Percentiles rank a stretch among this genome's conserved stretches.
Evolutionary conservation across 1,140 invertebrate genomes (phyloP).

Genomic region (Bombus superbus): DNA sequence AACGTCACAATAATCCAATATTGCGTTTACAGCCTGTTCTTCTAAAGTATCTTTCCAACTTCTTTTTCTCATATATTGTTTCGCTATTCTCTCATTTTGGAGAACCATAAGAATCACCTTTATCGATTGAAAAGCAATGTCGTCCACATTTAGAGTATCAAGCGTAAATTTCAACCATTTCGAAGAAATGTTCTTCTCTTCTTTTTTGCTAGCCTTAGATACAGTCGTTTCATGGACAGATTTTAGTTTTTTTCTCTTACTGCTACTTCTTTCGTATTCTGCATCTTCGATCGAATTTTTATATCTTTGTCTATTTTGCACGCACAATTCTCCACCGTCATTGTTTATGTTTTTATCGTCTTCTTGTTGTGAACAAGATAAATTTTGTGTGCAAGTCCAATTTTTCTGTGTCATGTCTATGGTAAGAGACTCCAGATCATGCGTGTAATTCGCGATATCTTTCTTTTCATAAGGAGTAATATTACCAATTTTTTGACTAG

Average conservation of each 20-base stretch:
- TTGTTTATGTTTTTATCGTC: background rate
- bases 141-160: constrained; percentile 11
- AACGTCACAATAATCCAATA: constrained; percentile 47
- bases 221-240: background rate
- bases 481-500: background rate
- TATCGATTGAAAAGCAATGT: constrained; percentile 30
- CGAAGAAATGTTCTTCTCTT: constrained; percentile 18
- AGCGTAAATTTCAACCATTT: constrained; percentile 40
- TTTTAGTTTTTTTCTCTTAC: background rate
- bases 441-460: background rate
- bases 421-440: too few relatives aligned
- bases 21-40: constrained; percentile 36
- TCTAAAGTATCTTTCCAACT: constrained; percentile 54
- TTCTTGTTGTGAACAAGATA: background rate
- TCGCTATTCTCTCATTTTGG: background rate
- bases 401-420: background rate
- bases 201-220: background rate
- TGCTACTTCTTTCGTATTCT: background rate
- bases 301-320: background rate
- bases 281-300: background rate
- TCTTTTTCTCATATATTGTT: constrained; percentile 14
- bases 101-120: constrained; percentile 38
- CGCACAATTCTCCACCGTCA: too few relatives aligned
- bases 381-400: background rate
- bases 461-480: background rate